Evolutionary conservation across 2,113 vertebrate genomes (phyloP), one percentile per base, ranked within the genome.

Genomic region (Butastur rufipennis): DNA sequence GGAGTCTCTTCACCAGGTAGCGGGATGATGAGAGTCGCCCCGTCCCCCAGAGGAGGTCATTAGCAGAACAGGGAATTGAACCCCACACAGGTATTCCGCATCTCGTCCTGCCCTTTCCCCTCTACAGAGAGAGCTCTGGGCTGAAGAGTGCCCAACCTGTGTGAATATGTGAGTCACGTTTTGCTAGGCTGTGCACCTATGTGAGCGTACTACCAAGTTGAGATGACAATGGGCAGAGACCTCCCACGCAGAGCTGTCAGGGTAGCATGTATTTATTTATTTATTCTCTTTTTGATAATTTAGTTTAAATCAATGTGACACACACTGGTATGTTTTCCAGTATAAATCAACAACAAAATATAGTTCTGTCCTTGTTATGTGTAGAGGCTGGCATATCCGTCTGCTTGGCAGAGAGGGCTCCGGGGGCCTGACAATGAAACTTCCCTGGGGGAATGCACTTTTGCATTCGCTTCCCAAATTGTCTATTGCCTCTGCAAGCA

Each of bases 311-410:
- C 94, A 95, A 52, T 67, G 84, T 96, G 94, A 90, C 93, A 91
- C 45, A 63, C 53, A 82, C 42, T 62, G 23, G 81, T 85, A 55
- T 88, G 74, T 75, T 95, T 92, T 77, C 58, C 38, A 32, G 78
- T 86, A 90, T 93, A 97, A 96, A 97, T 94, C 93, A 91, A 78
- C 78, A 77, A 38, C 47, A 95, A 95, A 95, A 96, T 94, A 62
- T 34, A 78, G 89, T 82, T 95, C 79, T 94, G 78, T 94, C 89
- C 89, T 96, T 97, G 89, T 70, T 85, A 48, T 29, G 18, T 91
- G 58, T 77, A 55, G 29, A 36, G 74, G 78, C 71, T 96, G 94
- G 71, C 86, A 70, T 67, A 91, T 91, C 71, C 3, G 13, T 93
- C 86, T 95, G 58, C 70, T 85, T 89, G 73, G 77, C 78, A 91